phyloP scores from a whole-genome alignment of 2,797 vertebrate genomes.

The Intellagama lesueurii region DNA sequence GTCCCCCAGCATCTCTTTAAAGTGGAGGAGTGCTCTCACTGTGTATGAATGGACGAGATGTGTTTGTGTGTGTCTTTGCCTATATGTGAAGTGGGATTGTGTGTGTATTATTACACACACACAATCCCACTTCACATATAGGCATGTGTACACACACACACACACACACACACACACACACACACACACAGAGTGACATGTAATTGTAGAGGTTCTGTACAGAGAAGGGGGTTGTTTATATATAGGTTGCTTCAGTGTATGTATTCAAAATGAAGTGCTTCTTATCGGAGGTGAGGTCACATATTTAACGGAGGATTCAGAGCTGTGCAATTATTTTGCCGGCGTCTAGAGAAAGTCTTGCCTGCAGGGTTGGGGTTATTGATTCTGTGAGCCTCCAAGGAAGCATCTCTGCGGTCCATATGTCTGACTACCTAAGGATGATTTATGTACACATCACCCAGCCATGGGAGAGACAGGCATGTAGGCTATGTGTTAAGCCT shows the following conservation, averaged over 20 bases:
- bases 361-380: neutral
- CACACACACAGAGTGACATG: too few relatives aligned
- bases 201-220: neutral
- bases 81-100: neutral
- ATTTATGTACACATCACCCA: too few relatives aligned
- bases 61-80: neutral
- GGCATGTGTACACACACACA: too few relatives aligned
- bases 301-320: neutral
- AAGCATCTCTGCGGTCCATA: neutral
- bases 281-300: neutral
- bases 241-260: neutral
- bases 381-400: too few relatives aligned
- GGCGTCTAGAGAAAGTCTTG: neutral
- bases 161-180: too few relatives aligned
- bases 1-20: neutral
- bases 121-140: too few relatives aligned
- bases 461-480: neutral
- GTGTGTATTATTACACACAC: too few relatives aligned
- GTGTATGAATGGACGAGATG: neutral
- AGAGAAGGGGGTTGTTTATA: neutral
- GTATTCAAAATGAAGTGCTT: neutral
- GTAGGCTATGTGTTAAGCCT: neutral
- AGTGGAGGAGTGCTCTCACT: neutral
- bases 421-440: neutral
- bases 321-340: neutral